Evolutionary conservation across 2,113 vertebrate species (phyloP), one percentile per base, ranked within the genome.

Genomic region (Toxotes jaculatrix): DNA sequence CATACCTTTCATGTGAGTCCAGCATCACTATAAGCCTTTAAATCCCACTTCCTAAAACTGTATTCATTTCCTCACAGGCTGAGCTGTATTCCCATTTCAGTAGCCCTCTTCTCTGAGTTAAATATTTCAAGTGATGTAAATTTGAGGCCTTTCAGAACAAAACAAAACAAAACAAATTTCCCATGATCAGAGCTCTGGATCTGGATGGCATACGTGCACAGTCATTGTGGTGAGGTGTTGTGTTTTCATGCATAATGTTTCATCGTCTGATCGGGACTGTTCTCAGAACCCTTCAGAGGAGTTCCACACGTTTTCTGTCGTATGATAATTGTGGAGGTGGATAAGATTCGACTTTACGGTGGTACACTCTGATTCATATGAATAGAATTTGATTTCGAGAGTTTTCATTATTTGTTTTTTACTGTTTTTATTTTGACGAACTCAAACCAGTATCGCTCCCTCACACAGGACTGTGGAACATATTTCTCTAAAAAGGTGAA

Each of bases 1-100:
- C 96, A 96, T 88, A 93, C 94, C 93, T 99, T 99, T 94, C 93
- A 97, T 93, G 98, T 99, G 93, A 99, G 98, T 97, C 82, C 78
- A 77, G 84, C 61, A 67, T 88, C 75, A 59, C 66, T 27, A 77
- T 87, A 85, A 86, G 71, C 81, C 82, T 80, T 70, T 72, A 93
- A 89, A 67, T 82, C 91, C 82, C 40, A 42, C 76, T 87, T 89
- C 83, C 87, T 73, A 83, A 87, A 88, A 77, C 78, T 6, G 62
- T 67, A 78, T 92, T 93, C 79, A 93, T 92, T 93, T 93, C 89
- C 90, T 87, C 73, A 56, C 66, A 32, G 67, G 60, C 69, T 84
- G 32, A 87, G 70, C 60, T 2, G 14, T 77, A 47, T 66, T 74
- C 43, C 62, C 40, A 34, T 68, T 77, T 77, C 63, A 79, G 84